Conservation (phyloP, 2,113 vertebrate species). For the Bubo bubo region DNA sequence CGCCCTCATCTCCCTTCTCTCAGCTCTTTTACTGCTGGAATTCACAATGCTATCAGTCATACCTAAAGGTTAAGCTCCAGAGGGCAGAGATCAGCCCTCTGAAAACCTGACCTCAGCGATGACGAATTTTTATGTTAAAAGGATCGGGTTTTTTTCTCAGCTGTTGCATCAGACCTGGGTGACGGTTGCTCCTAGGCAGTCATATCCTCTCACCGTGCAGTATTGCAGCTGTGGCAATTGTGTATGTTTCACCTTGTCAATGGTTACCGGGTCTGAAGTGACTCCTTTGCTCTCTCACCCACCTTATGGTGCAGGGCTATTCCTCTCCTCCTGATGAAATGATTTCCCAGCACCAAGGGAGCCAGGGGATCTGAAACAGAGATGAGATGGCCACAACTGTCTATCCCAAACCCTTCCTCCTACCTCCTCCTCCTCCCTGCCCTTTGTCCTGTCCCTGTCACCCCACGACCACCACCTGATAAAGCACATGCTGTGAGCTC, state of each 20-base stretch:
- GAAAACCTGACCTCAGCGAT: constrained; percentile 2
- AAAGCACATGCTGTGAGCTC: constrained; percentile 66
- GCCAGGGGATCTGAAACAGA: constrained; percentile 40
- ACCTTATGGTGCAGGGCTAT: not conserved
- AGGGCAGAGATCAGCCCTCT: constrained; percentile 43
- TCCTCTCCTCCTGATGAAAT: not conserved
- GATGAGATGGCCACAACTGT: constrained; percentile 55
- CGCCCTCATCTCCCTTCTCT: not conserved
- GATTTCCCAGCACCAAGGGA: not conserved
- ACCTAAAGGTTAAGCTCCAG: constrained; percentile 46
- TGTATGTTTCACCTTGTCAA: not conserved
- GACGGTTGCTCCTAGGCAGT: not conserved
- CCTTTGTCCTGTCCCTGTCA: constrained; percentile 35
- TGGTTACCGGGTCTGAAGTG: not conserved
- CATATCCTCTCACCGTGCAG: not conserved
- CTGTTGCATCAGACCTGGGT: constrained; percentile 24
- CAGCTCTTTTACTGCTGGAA: not conserved
- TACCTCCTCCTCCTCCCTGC: not conserved
- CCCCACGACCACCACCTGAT: not conserved
- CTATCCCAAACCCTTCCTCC: constrained; percentile 55
- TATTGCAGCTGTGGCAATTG: not conserved
- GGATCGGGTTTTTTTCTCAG: not conserved
- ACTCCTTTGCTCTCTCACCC: not conserved
- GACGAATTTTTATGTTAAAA: constrained; percentile 53
- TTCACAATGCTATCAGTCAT: constrained; percentile 38